These are phyloP conservation scores for Otolemur crassicaudatus DNA, from an alignment of 2,797 vertebrate genomes.

Conservation along the genomic window DNA sequence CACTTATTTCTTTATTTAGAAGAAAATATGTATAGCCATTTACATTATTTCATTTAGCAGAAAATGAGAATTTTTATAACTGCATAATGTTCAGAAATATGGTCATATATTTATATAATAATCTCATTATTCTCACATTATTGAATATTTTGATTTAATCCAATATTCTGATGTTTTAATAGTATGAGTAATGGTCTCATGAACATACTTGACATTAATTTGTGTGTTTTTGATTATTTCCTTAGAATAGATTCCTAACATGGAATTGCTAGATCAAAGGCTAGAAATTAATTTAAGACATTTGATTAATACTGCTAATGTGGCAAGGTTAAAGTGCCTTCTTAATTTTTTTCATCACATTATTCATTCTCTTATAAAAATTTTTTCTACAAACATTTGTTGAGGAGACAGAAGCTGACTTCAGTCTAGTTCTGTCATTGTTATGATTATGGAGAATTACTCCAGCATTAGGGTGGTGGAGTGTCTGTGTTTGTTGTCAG, in stretches of 20 bases:
- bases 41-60: neutral
- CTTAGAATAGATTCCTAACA: slow-evolving; percentile 20
- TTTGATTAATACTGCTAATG: slow-evolving; percentile 9
- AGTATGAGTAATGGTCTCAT: neutral
- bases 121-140: slow-evolving; percentile 34
- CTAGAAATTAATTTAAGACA: neutral
- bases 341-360: slow-evolving; percentile 26
- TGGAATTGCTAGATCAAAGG: neutral
- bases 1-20: slow-evolving; percentile 18
- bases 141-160: slow-evolving; percentile 2
- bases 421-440: neutral
- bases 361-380: neutral
- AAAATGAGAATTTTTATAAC: neutral
- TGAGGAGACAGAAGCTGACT: neutral
- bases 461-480: neutral
- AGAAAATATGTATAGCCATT: neutral
- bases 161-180: slow-evolving; percentile 2
- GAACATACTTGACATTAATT: neutral
- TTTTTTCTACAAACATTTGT: neutral
- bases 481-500: neutral
- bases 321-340: neutral
- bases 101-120: neutral
- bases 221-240: slow-evolving; percentile 40
- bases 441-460: neutral
- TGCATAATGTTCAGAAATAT: neutral